Evolutionary conservation across 2,797 vertebrate species (phyloP).

Genomic region (Poecile montanus): DNA sequence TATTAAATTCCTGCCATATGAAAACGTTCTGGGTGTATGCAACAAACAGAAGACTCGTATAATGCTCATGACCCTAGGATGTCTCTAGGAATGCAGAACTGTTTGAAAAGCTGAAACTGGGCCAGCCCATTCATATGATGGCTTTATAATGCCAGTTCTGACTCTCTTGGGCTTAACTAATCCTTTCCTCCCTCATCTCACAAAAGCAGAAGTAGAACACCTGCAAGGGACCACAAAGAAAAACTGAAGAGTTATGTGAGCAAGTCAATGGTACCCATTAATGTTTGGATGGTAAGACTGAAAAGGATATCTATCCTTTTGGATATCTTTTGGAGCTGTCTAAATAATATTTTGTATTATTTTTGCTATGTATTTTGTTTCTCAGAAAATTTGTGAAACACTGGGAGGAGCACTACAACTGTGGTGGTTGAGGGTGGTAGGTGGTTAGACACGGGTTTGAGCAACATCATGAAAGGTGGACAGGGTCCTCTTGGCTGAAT

Average conservation of each 20-base stretch:
- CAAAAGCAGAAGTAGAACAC: not conserved
- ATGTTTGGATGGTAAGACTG: not conserved
- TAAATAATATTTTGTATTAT: not conserved
- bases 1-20: not conserved
- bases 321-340: not conserved
- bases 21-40: not conserved
- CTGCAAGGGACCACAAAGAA: not conserved
- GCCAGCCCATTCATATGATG: not conserved
- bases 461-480: not conserved
- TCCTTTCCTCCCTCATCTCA: not conserved
- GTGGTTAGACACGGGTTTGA: not conserved
- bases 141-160: constrained; percentile 2
- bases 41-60: not conserved
- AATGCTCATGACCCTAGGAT: not conserved
- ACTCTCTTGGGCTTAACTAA: not conserved
- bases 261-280: not conserved
- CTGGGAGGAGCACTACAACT: fast-evolving
- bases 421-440: not conserved
- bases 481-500: not conserved
- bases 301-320: not conserved
- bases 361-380: not conserved
- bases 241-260: not conserved
- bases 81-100: not conserved
- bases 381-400: not conserved
- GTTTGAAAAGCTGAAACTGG: not conserved